Base-by-base conservation (phyloP, 2,888 invertebrate genomes). In the Andrena camellia region DNA sequence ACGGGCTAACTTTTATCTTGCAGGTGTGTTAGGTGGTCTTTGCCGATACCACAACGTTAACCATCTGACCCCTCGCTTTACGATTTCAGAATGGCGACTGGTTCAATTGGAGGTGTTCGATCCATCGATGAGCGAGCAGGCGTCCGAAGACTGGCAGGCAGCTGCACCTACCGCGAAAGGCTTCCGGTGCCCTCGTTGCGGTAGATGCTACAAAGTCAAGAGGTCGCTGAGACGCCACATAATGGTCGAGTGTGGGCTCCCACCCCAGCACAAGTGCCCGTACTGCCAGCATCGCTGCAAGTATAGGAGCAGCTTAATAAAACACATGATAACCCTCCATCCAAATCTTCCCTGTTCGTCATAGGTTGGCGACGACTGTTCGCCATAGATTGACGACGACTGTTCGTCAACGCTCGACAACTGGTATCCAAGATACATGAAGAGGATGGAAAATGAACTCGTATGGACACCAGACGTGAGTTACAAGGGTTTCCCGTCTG, bases 171-270 rank as follows among this genome's bases (percentile, higher is more conserved):
- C 42, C 6, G 57, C 79, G 85, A 69, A 57, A 78, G 81, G 52
- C 82, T 95, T 94, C 89, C 93, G 93, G 67, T 96, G 96, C 90
- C 93, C 93, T 66, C 95, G 95, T 63, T 96, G 96, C 88, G 94
- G 94, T 82, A 95, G 95, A 91, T 95, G 94, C 81, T 96, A 96
- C 92, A 94, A 95, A 88, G 94, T 95, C 60, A 95, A 95, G 89
- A 94, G 95, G 10, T 96, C 96, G 77, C 83, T 94, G 48, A 88
- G 90, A 23, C 92, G 94, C 54, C 94, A 94, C 76, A 81, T 93
- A 33, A 91, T 91, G 76, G 91, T 94, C 48, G 94, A 94, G 72
- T 94, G 95, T 78, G 94, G 94, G 50, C 94, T 94, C 83, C 90
- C 90, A 3, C 93, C 94, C 1, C 91, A 91, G 54, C 92, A 93